Percentiles rank a stretch among this genome's conserved stretches.
These are phyloP conservation scores for Paraplagusia blochii DNA, from an alignment of 2,113 vertebrate species.

Conservation along the genomic window DNA sequence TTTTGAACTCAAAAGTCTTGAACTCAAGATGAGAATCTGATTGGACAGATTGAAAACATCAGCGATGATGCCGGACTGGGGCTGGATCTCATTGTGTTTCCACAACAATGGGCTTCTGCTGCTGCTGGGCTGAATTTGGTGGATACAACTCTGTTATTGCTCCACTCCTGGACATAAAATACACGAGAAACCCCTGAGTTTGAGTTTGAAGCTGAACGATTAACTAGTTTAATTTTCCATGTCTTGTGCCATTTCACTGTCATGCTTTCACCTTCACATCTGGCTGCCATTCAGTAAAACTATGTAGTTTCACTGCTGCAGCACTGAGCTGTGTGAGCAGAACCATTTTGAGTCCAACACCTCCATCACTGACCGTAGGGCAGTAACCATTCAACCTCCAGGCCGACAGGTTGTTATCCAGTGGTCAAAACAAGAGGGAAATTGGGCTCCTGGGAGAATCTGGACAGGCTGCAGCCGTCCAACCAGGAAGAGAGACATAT, in stretches of 20 bases:
- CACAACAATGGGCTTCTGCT: too few relatives aligned
- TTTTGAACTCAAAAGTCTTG: too few relatives aligned
- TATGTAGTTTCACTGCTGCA: constrained; percentile 8
- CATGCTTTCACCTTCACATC: constrained; percentile 29
- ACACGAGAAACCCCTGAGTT: too few relatives aligned
- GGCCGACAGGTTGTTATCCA: constrained; percentile 41
- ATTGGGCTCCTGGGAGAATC: constrained; percentile 16
- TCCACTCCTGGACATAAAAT: too few relatives aligned
- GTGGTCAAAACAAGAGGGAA: constrained; percentile 9
- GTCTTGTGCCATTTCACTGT: constrained; percentile 1
- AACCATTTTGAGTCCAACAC: constrained; percentile 12
- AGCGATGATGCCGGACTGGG: too few relatives aligned
- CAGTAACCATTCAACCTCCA: constrained; percentile 29
- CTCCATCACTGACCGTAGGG: constrained; percentile 12
- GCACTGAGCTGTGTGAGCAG: constrained; percentile 6
- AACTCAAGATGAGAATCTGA: too few relatives aligned
- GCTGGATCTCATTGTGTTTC: too few relatives aligned
- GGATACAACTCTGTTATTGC: too few relatives aligned
- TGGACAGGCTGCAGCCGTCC: constrained; percentile 5
- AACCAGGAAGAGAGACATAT: constrained; percentile 9
- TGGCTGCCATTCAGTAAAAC: constrained; percentile 29
- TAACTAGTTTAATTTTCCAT: too few relatives aligned
- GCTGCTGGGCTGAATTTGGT: too few relatives aligned
- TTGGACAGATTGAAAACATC: too few relatives aligned
- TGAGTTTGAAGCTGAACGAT: too few relatives aligned